phyloP scores from a whole-genome alignment of 2,888 invertebrate genomes.

The Cordilura impudica region DNA sequence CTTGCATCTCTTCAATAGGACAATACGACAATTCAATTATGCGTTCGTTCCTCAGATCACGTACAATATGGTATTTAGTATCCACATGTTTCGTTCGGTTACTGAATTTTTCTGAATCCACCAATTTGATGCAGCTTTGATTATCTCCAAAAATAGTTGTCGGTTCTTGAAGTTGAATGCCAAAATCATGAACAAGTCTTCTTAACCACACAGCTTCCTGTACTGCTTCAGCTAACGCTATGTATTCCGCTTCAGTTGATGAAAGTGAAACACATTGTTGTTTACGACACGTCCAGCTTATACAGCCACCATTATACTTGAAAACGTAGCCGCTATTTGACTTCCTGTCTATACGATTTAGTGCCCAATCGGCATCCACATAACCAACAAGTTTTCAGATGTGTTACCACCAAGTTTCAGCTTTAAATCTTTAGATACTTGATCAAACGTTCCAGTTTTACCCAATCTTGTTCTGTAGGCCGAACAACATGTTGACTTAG shows the following conservation, averaged over 20 bases:
- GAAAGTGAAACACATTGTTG: constrained; percentile 28
- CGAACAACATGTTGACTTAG: too few relatives aligned
- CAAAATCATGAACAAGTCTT: constrained; percentile 8
- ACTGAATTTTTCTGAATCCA: constrained; percentile 2
- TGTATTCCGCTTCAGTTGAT: constrained; percentile 32
- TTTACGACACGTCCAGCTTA: constrained; percentile 17
- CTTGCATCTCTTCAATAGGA: constrained; percentile 20
- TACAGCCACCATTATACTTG: constrained; percentile 5
- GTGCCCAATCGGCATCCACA: constrained; percentile 56
- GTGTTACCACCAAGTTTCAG: not conserved
- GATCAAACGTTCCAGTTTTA: too few relatives aligned
- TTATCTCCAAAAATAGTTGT: constrained; percentile 21
- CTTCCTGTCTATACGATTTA: constrained; percentile 43
- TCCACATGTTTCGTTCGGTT: constrained; percentile 24
- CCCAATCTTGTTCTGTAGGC: too few relatives aligned
- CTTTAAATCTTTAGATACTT: too few relatives aligned
- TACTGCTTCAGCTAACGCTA: constrained; percentile 24
- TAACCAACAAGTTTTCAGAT: constrained; percentile 16
- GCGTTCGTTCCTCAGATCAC: not conserved
- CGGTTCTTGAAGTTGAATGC: constrained; percentile 6
- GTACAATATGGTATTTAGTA: constrained; percentile 19
- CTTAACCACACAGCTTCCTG: constrained; percentile 28
- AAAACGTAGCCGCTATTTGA: constrained; percentile 35
- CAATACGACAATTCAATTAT: constrained; percentile 8
- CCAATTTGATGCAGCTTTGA: too few relatives aligned